phyloP scores from a whole-genome alignment of 2,888 invertebrate genomes.

The Himalopsyche anomala region DNA sequence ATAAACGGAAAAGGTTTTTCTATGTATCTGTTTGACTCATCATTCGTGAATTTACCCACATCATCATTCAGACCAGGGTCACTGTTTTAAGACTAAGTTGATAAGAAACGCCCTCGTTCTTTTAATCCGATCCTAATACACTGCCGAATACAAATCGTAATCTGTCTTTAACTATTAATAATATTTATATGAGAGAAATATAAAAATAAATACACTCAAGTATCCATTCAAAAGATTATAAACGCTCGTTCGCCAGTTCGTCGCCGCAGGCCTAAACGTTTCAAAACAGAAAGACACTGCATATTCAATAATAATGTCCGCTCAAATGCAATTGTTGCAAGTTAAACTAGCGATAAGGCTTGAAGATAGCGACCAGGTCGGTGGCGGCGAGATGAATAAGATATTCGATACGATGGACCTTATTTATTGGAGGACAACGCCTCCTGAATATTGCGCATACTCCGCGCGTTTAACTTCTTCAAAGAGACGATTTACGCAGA shows the following conservation, averaged over 20 bases:
- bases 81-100: too few species aligned
- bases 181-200: not conserved
- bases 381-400: conserved; percentile 59
- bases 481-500: too few species aligned
- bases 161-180: too few species aligned
- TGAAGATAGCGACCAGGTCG: conserved; percentile 47
- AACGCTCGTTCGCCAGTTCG: conserved; percentile 33
- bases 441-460: conserved; percentile 52
- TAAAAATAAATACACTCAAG: not conserved
- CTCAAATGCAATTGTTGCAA: conserved; percentile 55
- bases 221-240: conserved; percentile 24
- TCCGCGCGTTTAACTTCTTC: too few species aligned
- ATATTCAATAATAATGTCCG: conserved; percentile 47
- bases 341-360: conserved; percentile 51
- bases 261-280: conserved; percentile 39
- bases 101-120: too few species aligned
- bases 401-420: conserved; percentile 56
- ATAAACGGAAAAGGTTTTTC: too few species aligned
- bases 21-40: too few species aligned
- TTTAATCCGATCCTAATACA: too few species aligned
- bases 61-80: too few species aligned
- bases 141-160: too few species aligned
- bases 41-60: too few species aligned
- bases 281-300: conserved; percentile 39
- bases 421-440: conserved; percentile 58